These are phyloP conservation scores for Setophaga kirtlandii DNA, from an alignment of 2,113 vertebrate species.

Conservation along the genomic window DNA sequence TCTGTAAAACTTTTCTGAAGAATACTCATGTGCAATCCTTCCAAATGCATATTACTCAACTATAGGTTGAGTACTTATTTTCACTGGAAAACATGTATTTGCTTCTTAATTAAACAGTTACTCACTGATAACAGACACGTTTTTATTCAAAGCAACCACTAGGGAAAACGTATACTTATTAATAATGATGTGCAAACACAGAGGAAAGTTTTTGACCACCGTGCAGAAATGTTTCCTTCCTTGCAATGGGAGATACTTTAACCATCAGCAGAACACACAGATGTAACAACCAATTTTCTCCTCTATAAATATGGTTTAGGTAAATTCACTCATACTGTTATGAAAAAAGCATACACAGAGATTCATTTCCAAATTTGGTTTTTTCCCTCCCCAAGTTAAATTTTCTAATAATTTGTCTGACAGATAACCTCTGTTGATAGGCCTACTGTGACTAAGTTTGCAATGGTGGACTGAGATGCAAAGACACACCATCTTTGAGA, in stretches of 20 bases:
- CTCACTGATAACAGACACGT: neutral
- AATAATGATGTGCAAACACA: neutral
- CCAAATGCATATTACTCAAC: neutral
- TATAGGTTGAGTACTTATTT: neutral
- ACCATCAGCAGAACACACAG: neutral
- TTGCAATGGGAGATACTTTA: neutral
- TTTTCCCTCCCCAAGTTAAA: neutral
- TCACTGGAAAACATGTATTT: neutral
- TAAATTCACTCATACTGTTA: neutral
- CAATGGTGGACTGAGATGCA: slow-evolving; percentile 19
- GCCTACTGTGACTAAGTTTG: slow-evolving; percentile 16
- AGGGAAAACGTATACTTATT: neutral
- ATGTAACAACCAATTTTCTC: neutral
- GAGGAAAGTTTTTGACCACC: neutral
- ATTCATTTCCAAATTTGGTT: neutral
- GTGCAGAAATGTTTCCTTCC: neutral
- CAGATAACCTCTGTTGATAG: slow-evolving; percentile 44
- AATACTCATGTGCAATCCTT: neutral
- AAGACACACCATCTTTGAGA: slow-evolving; percentile 25
- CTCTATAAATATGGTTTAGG: neutral
- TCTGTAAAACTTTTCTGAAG: neutral
- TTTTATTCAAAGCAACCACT: neutral
- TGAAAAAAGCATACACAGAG: slow-evolving; percentile 7
- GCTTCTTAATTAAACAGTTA: neutral
- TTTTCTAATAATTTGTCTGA: slow-evolving; percentile 58